phyloP scores from a whole-genome alignment of 1,140 invertebrate genomes.

The Trachymyrmex cornetzi region DNA sequence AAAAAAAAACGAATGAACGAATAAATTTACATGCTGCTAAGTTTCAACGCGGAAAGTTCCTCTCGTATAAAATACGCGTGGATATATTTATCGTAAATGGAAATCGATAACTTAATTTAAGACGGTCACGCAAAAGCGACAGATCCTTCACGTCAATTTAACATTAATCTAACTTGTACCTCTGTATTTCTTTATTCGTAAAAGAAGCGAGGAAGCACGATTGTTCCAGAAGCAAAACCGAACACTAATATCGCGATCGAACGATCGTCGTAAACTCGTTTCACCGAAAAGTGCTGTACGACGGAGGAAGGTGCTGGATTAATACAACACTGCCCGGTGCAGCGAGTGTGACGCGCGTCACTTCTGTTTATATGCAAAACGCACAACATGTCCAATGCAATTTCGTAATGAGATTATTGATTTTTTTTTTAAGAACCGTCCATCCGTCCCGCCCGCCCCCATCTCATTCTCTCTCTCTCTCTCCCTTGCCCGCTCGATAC shows the following conservation, averaged over 20 bases:
- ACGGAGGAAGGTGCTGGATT: background rate
- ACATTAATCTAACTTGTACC: background rate
- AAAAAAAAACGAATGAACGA: background rate
- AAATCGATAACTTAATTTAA: slow-evolving; percentile 11
- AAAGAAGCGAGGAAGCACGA: background rate
- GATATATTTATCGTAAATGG: slow-evolving; percentile 14
- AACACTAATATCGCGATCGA: background rate
- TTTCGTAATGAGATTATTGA: slow-evolving; percentile 73
- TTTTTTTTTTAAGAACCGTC: slow-evolving; percentile 66
- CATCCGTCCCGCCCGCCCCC: background rate
- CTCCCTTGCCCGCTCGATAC: slow-evolving; percentile 16
- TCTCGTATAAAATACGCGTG: background rate
- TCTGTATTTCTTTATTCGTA: background rate
- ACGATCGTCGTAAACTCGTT: background rate
- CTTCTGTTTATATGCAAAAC: slow-evolving; percentile 6
- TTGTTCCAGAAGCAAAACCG: background rate
- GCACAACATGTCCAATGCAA: slow-evolving; percentile 15
- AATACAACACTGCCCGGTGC: background rate
- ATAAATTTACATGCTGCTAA: background rate
- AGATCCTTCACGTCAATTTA: background rate
- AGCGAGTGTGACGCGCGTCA: background rate
- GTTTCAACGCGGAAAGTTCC: background rate
- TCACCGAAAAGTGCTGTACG: background rate
- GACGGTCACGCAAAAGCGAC: background rate
- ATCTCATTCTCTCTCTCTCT: background rate